These are phyloP conservation scores for Nothocercus nigrocapillus DNA, from an alignment of 2,113 vertebrate genomes.

Conservation along the genomic window DNA sequence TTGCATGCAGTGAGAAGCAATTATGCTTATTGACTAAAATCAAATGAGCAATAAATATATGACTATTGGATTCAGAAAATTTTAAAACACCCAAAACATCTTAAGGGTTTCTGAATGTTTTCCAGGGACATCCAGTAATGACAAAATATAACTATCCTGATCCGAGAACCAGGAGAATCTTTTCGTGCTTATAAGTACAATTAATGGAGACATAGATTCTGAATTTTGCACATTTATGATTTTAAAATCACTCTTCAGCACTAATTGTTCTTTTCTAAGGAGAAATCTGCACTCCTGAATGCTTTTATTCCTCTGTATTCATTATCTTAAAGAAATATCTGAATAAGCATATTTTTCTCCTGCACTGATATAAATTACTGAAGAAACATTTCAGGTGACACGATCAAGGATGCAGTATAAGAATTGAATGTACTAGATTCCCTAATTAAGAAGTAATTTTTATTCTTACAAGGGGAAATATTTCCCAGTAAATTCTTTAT, in stretches of 20 bases:
- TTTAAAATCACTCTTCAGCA: neutral
- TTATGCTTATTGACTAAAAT: neutral
- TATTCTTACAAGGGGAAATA: neutral
- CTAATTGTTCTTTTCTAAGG: neutral
- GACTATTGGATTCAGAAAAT: constrained; percentile 1
- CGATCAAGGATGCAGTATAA: neutral
- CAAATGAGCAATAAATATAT: neutral
- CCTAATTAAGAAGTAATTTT: neutral
- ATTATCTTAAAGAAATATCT: neutral
- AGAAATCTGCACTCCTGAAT: neutral
- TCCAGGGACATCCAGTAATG: neutral
- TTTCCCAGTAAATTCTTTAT: neutral
- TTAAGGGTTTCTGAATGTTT: neutral
- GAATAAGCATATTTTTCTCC: neutral
- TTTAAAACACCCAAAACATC: neutral
- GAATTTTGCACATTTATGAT: neutral
- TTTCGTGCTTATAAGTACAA: neutral
- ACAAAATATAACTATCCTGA: neutral
- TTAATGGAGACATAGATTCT: neutral
- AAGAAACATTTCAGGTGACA: neutral
- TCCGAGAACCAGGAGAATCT: neutral
- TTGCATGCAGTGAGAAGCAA: neutral
- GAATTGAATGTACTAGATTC: neutral
- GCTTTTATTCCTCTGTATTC: neutral
- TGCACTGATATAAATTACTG: neutral